phyloP scores from a whole-genome alignment of 2,888 invertebrate species.

The Caenorhabditis parvicauda region DNA sequence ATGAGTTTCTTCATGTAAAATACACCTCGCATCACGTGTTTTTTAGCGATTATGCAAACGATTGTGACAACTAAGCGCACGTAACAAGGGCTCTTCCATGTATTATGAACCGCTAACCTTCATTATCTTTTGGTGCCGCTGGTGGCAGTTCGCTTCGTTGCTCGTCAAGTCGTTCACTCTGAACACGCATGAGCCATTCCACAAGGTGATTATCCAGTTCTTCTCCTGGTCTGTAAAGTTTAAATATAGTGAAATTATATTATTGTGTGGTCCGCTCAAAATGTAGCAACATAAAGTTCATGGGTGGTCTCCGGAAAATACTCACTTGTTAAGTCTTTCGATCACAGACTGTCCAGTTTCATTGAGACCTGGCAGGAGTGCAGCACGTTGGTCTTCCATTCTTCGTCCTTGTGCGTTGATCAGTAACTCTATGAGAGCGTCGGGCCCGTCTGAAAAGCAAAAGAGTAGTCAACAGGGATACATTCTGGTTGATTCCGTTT shows the following conservation, averaged over 20 bases:
- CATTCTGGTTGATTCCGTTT: too few species aligned
- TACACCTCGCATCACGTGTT: too few species aligned
- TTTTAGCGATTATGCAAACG: too few species aligned
- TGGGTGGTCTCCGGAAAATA: not conserved
- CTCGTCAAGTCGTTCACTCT: slow-evolving; percentile 52
- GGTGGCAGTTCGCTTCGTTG: slow-evolving; percentile 53
- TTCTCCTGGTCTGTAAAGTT: too few species aligned
- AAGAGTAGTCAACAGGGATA: too few species aligned
- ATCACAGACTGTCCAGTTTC: slow-evolving; percentile 32
- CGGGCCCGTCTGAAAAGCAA: slow-evolving; percentile 41
- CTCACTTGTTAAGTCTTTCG: slow-evolving; percentile 24
- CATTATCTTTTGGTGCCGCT: not conserved
- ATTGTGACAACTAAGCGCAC: too few species aligned
- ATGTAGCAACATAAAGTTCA: not conserved
- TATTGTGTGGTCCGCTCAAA: not conserved
- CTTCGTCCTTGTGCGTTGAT: slow-evolving; percentile 39
- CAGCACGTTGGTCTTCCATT: slow-evolving; percentile 42
- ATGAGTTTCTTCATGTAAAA: too few species aligned
- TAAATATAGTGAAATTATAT: too few species aligned
- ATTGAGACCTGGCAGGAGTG: slow-evolving; percentile 36
- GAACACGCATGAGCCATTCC: slow-evolving; percentile 46
- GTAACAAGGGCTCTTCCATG: too few species aligned
- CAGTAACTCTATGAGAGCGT: slow-evolving; percentile 46
- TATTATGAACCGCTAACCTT: not conserved
- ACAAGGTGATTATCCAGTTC: slow-evolving; percentile 34